These are phyloP conservation scores for Xenops minutus DNA, from an alignment of 2,797 vertebrate species.

Conservation along the genomic window DNA sequence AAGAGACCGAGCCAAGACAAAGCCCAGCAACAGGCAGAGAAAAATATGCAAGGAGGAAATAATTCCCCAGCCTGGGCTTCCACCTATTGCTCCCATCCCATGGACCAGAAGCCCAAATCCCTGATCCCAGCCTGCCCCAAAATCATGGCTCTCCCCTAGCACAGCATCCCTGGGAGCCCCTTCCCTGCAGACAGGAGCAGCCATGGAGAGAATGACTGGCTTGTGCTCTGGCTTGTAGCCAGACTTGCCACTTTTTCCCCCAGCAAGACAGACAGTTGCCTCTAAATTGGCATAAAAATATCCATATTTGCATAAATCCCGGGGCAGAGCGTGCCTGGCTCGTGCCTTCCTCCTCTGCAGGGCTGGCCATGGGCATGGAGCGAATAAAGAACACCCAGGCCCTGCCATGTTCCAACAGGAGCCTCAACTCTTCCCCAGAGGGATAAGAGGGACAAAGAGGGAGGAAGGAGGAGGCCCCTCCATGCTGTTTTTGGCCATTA, in stretches of 20 bases:
- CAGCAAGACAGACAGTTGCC: slow-evolving; percentile 10
- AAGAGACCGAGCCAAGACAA: background rate
- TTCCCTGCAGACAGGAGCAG: rapidly evolving
- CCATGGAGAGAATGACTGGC: background rate
- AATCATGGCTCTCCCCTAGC: rapidly evolving
- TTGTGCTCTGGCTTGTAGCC: slow-evolving; percentile 20
- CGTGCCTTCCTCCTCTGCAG: background rate
- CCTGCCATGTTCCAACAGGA: background rate
- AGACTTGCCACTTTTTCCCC: slow-evolving; percentile 15
- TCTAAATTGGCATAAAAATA: slow-evolving; percentile 48
- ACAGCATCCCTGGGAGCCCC: background rate
- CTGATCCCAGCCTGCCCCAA: background rate
- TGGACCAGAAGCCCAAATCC: background rate
- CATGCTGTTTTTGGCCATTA: background rate
- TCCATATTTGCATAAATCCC: slow-evolving; percentile 43
- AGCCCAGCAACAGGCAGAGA: background rate
- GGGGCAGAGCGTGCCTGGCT: background rate
- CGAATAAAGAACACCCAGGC: background rate
- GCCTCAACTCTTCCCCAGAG: background rate
- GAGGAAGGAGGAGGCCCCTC: background rate
- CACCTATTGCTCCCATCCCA: background rate
- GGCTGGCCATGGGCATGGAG: background rate
- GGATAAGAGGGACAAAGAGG: background rate
- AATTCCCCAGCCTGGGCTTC: background rate
- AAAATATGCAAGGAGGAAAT: background rate